These are phyloP conservation scores for Bagarius yarrelli DNA, from an alignment of 2,113 vertebrate species.

Conservation along the genomic window DNA sequence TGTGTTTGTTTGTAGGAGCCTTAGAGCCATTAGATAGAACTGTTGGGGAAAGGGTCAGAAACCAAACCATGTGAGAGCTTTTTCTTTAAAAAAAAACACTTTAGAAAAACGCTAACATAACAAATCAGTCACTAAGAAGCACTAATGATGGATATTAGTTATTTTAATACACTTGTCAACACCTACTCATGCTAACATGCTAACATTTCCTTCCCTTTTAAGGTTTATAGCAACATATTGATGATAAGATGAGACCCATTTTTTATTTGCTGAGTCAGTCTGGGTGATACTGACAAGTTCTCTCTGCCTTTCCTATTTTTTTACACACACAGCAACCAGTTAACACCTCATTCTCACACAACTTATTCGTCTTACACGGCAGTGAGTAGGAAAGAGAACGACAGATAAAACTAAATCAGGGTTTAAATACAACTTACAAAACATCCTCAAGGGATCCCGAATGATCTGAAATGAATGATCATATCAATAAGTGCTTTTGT, in stretches of 20 bases:
- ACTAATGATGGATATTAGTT: neutral
- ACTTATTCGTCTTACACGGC: conserved; percentile 2
- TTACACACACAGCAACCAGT: conserved; percentile 13
- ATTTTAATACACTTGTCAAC: neutral
- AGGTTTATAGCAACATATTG: neutral
- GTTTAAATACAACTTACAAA: neutral
- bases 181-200: neutral
- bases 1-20: neutral
- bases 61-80: neutral
- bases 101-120: neutral
- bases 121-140: neutral
- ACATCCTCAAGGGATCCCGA: conserved; percentile 10
- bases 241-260: neutral
- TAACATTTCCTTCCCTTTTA: conserved; percentile 5
- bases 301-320: too few relatives aligned
- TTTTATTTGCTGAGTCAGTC: neutral
- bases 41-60: neutral
- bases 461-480: conserved; percentile 16
- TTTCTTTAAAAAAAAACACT: neutral
- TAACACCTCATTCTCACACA: conserved; percentile 20
- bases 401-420: neutral
- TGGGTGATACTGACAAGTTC: neutral
- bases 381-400: neutral
- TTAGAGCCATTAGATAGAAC: neutral
- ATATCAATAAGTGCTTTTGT: conserved; percentile 61